phyloP scores from a whole-genome alignment of 2,113 vertebrate species.

The Elephantulus edwardii region DNA sequence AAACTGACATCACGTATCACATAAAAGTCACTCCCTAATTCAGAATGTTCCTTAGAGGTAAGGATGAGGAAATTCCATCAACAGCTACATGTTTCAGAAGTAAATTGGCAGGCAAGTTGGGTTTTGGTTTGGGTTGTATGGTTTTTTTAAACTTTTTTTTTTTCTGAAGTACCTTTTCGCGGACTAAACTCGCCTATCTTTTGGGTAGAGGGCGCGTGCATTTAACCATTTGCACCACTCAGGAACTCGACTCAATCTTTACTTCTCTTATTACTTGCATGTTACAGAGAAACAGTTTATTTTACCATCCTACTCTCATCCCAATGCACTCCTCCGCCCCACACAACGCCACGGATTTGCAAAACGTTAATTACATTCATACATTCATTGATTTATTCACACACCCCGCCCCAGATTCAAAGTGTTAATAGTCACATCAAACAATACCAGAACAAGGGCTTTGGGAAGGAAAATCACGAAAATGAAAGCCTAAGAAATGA shows the following conservation, averaged over 20 bases:
- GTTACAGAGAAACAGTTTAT: neutral
- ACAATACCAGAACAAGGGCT: neutral
- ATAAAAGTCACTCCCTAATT: no score
- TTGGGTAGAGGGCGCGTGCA: neutral
- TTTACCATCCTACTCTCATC: neutral
- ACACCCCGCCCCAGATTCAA: neutral
- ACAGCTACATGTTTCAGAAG: no score
- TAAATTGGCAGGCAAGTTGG: no score
- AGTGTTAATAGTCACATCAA: neutral
- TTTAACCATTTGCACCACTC: neutral
- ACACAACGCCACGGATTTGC: neutral
- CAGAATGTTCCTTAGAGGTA: no score
- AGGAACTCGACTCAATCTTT: neutral
- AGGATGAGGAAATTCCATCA: no score
- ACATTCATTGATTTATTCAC: no score
- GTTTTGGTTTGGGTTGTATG: no score
- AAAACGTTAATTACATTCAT: neutral
- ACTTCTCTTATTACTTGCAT: neutral
- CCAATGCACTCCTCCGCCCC: neutral
- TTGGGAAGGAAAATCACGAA: neutral
- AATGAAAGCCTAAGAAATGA: slow-evolving; percentile 28
- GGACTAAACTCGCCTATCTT: neutral
- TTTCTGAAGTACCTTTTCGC: neutral
- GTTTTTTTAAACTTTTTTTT: no score
- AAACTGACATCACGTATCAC: no score